Conservation (phyloP, 2,888 invertebrate species). For the Gastrophysa polygoni region DNA sequence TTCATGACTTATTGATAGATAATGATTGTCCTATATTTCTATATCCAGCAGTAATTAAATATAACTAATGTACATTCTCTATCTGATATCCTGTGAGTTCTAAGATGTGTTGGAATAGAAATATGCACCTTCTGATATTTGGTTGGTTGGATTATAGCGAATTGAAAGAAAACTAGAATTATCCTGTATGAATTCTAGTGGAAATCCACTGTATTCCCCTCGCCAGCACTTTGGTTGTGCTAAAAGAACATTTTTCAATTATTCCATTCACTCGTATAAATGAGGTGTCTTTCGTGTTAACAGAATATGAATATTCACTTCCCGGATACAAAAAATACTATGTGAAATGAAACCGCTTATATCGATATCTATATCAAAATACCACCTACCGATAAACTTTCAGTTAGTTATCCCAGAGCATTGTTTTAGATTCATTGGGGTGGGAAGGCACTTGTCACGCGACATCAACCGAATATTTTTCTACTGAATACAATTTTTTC, state of each 20-base stretch:
- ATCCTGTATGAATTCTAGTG: not conserved
- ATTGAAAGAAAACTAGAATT: not conserved
- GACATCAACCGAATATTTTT: not conserved
- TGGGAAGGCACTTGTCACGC: conserved; percentile 18
- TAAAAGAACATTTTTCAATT: no score
- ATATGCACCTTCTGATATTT: not conserved
- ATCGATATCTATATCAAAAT: conserved; percentile 1
- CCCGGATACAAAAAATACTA: conserved; percentile 9
- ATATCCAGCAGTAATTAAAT: not conserved
- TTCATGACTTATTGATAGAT: no score
- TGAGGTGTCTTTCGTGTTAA: not conserved
- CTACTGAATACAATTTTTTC: conserved; percentile 11
- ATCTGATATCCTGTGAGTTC: not conserved
- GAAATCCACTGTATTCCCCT: no score
- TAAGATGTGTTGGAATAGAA: not conserved
- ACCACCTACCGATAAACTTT: not conserved
- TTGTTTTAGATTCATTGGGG: conserved; percentile 14
- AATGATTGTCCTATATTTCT: no score
- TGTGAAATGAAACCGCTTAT: not conserved
- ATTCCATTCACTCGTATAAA: no score
- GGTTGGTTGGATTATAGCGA: not conserved
- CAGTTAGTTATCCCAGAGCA: conserved; percentile 8
- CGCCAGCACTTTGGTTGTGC: no score
- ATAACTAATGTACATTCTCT: not conserved
- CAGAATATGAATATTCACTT: not conserved